Base-by-base conservation (phyloP, 2,888 invertebrate species). In the Plagodis pulveraria region DNA sequence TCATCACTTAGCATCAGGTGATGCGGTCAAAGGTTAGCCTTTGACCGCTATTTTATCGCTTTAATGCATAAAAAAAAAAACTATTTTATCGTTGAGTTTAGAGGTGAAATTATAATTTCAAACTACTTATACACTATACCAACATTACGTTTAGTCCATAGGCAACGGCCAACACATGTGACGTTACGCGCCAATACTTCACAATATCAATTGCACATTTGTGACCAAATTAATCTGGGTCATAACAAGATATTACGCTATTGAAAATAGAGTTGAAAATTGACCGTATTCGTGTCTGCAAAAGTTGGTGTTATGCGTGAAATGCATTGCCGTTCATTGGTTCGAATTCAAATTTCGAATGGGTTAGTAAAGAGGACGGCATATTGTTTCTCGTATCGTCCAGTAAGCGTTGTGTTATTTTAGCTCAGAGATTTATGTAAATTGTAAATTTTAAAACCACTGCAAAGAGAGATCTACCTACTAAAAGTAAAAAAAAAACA, bases 281-380 rank as follows among this genome's bases (percentile, higher is more conserved):
- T 2, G 43, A 6, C 0, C 44, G 40, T 5, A 43, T 9, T 0
- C 9, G 5, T 33, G 42, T 11, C 49, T 36, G 7, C n/a, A 44
- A 41, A 44, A 43, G 12, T 44, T 56, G 55, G 47, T 55, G 65
- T 45, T 50, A 67, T 65, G 60, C 49, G 60, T 44, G 63, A 65
- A 66, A 69, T 76, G 80, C 73, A 78, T 78, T 72, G 73, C 70
- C 73, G 75, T 74, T 74, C 74, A 81, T 82, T 69, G 75, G 76
- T 80, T 77, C 73, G 74, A 72, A 74, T 77, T 74, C 68, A 72
- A 71, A 78, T 73, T 78, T 73, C 68, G 71, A 75, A 76, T 65
- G 58, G 54, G 63, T 62, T 70, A 66, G 33, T 76, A 65, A 77
- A 68, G 76, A 62, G 12, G 46, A n/a, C 36, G 64, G 33, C 48